These are phyloP conservation scores for Pelmatolapia mariae DNA, from an alignment of 2,113 vertebrate species.

Conservation along the genomic window DNA sequence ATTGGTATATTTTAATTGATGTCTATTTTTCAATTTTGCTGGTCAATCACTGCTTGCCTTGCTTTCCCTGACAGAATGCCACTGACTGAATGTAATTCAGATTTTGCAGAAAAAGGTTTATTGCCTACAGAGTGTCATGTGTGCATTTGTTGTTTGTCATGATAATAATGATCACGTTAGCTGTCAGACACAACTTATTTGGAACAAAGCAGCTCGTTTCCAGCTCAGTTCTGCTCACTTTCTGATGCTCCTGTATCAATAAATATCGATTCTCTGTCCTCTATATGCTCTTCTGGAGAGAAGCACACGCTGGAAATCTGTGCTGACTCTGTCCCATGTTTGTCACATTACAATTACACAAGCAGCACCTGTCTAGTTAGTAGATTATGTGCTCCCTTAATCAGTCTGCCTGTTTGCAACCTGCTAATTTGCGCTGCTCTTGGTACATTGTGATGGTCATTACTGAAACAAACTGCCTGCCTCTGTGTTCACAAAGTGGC, in stretches of 20 bases:
- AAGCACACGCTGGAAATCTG: neutral
- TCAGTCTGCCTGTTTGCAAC: neutral
- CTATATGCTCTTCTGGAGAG: neutral
- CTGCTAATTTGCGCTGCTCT: neutral
- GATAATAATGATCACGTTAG: neutral
- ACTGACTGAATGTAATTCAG: neutral
- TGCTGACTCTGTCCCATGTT: neutral
- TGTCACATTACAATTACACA: neutral
- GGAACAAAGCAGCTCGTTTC: neutral
- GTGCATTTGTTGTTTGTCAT: neutral
- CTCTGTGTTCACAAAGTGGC: neutral
- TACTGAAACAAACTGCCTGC: neutral
- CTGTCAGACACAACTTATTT: neutral
- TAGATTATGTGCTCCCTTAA: neutral
- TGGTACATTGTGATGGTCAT: neutral
- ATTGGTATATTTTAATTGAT: neutral
- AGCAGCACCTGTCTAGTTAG: neutral
- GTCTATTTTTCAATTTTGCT: rapidly evolving
- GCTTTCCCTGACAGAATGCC: neutral
- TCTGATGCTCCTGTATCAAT: neutral
- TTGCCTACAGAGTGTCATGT: neutral
- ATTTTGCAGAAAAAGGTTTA: neutral
- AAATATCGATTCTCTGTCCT: rapidly evolving
- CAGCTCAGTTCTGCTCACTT: neutral
- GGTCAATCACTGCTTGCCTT: neutral